phyloP scores from a whole-genome alignment of 2,888 invertebrate genomes.

The Cactoblastis cactorum region DNA sequence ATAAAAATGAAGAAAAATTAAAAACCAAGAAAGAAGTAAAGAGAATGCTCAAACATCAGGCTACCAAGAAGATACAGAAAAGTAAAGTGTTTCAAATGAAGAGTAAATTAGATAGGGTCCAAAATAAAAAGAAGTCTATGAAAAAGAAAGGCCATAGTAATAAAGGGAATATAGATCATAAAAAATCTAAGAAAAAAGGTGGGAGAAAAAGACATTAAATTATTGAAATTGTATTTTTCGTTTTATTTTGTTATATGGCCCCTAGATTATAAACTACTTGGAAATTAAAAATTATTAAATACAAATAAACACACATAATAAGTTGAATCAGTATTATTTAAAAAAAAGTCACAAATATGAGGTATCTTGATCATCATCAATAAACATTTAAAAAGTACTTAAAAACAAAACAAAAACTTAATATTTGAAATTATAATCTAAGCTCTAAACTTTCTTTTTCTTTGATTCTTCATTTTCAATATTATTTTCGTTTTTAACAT shows the following conservation, averaged over 20 bases:
- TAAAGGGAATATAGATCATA: conserved; percentile 46
- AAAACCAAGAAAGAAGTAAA: conserved; percentile 84
- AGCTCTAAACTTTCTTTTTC: conserved; percentile 15
- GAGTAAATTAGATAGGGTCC: conserved; percentile 83
- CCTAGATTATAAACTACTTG: too few species aligned
- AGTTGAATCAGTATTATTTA: not conserved
- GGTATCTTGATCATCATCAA: conserved; percentile 14
- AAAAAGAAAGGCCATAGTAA: conserved; percentile 58
- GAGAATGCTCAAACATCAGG: conserved; percentile 83
- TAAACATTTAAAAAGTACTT: not conserved
- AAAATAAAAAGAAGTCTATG: conserved; percentile 83
- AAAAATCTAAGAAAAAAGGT: conserved; percentile 57
- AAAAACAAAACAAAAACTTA: not conserved
- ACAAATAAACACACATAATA: too few species aligned
- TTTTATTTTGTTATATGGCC: conserved; percentile 16
- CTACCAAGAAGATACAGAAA: conserved; percentile 85
- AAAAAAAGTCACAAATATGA: conserved; percentile 10
- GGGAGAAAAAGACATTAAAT: conserved; percentile 60
- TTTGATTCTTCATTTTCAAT: conserved; percentile 14
- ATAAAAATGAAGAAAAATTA: conserved; percentile 46
- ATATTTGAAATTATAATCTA: not conserved
- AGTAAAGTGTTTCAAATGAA: conserved; percentile 89
- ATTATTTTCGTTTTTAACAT: conserved; percentile 9
- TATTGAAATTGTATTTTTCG: conserved; percentile 18
- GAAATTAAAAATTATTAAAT: too few species aligned